Evolutionary conservation across 1,140 invertebrate species (phyloP), one percentile per base, ranked within the genome.

Genomic region (Drosophila pseudoananassae): DNA sequence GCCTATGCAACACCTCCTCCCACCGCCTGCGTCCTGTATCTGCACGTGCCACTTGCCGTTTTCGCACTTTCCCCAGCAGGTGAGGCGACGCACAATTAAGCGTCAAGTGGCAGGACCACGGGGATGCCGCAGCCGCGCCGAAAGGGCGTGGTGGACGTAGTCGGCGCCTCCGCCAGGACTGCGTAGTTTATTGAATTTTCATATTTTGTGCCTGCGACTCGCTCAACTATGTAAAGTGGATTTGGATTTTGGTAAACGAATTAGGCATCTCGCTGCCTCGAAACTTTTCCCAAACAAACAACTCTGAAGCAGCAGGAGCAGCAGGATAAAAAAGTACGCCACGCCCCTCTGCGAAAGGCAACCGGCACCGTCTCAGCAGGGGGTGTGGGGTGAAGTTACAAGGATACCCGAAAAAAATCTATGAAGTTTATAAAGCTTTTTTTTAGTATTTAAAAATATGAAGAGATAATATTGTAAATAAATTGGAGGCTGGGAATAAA

Each of bases 161-260:
- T 27, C 25, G 25, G 25, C 12, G 38, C 7, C 17, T 14, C 38
- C 43, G 68, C 29, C 17, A 68, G 63, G 63, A 55, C 63, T 40
- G 23, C 31, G 51, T 51, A 68, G 60, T 60, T 85, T 77, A 85
- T 85, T 87, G 63, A 88, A 78, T 88, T 87, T 87, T 87, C 78
- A 82, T 85, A 85, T 81, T 85, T 85, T 85, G 58, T 59, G 65
- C 58, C 38, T 52, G 65, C 46, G 50, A 69, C 51, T 69, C 65
- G 66, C 59, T 76, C 82, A 66, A 81, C 73, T 85, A 85, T 85
- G 82, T 81, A 87, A 87, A 85, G 61, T 55, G 61, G 47, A 78
- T 73, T 85, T 74, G 43, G 43, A 46, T 46, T 46, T 43, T 20
- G 54, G 68, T 85, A 85, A 85, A 65, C 68, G 81, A 85, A 85